Evolutionary conservation across 1,140 invertebrate species (phyloP).

Genomic region (Lerema accius): DNA sequence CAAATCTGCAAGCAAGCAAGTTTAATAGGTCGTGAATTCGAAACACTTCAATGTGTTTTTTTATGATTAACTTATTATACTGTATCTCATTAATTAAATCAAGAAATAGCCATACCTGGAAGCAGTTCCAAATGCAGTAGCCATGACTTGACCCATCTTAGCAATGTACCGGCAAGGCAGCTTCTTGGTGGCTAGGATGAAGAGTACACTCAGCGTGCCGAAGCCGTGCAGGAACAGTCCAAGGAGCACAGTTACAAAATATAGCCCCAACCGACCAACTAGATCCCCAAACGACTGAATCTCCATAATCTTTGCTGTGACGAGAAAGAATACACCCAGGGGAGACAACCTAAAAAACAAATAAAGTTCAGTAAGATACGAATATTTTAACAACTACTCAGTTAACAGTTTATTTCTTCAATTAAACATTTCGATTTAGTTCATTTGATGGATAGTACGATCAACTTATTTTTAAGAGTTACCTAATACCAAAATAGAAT

Average conservation of each 20-base stretch:
- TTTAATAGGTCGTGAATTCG: too few species aligned
- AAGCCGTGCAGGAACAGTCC: constrained; percentile 96
- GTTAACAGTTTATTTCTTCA: too few species aligned
- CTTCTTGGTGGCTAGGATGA: constrained; percentile 89
- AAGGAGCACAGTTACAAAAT: constrained; percentile 94
- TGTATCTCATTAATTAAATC: too few species aligned
- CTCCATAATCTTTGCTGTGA: constrained; percentile 94
- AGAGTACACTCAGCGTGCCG: constrained; percentile 92
- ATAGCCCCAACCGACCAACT: constrained; percentile 93
- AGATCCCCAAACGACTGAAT: constrained; percentile 92
- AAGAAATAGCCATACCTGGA: constrained; percentile 86
- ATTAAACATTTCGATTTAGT: too few species aligned
- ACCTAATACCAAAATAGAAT: too few species aligned
- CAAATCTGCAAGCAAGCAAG: too few species aligned
- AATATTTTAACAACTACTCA: too few species aligned
- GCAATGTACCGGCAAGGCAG: constrained; percentile 92
- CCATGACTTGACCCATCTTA: constrained; percentile 93
- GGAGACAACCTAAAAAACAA: constrained; percentile 91
- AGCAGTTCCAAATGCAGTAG: constrained; percentile 95
- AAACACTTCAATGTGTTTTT: too few species aligned
- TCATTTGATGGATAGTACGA: too few species aligned
- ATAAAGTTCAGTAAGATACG: constrained; percentile 3
- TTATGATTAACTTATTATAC: too few species aligned
- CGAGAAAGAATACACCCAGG: constrained; percentile 95
- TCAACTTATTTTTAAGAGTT: too few species aligned